Percentiles rank a stretch among this genome's conserved stretches.
Conservation (phyloP, 2,888 invertebrate genomes). For the Chelonus formosanus region DNA sequence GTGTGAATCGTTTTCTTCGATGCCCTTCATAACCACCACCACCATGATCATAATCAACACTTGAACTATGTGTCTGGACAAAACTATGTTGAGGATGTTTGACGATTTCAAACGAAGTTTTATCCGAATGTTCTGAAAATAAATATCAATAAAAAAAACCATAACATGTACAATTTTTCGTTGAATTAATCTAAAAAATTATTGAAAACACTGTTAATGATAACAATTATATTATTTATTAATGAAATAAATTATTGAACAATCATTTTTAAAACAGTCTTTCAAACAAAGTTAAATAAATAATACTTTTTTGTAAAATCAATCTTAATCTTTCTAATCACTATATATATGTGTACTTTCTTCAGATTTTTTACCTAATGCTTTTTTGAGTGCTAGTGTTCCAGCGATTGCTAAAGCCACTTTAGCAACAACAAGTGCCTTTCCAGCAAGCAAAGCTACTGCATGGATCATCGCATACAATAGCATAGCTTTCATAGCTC, state of each 20-base stretch:
- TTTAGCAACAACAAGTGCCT: conserved; percentile 84
- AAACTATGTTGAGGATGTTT: conserved; percentile 86
- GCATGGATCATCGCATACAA: conserved; percentile 83
- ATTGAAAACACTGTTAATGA: too few species aligned
- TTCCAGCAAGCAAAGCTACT: conserved; percentile 81
- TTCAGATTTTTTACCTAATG: conserved; percentile 45
- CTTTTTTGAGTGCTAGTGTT: conserved; percentile 82
- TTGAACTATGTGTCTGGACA: conserved; percentile 78
- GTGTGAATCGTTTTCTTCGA: conserved; percentile 66
- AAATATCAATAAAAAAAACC: conserved; percentile 25
- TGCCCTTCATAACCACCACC: conserved; percentile 68
- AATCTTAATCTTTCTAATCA: too few species aligned
- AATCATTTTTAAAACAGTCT: too few species aligned
- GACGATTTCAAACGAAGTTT: conserved; percentile 85
- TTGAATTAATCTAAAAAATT: conserved; percentile 5
- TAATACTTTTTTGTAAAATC: background rate
- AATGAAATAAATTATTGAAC: too few species aligned
- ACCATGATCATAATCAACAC: conserved; percentile 72
- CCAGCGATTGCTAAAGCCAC: conserved; percentile 82
- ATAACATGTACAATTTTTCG: background rate
- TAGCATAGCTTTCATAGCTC: conserved; percentile 79
- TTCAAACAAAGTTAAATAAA: conserved; percentile 6
- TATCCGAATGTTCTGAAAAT: conserved; percentile 72
- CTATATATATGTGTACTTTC: too few species aligned
- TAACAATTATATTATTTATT: too few species aligned